Evolutionary conservation across 2,797 vertebrate genomes (phyloP).

Genomic region (Malacoraja senta): DNA sequence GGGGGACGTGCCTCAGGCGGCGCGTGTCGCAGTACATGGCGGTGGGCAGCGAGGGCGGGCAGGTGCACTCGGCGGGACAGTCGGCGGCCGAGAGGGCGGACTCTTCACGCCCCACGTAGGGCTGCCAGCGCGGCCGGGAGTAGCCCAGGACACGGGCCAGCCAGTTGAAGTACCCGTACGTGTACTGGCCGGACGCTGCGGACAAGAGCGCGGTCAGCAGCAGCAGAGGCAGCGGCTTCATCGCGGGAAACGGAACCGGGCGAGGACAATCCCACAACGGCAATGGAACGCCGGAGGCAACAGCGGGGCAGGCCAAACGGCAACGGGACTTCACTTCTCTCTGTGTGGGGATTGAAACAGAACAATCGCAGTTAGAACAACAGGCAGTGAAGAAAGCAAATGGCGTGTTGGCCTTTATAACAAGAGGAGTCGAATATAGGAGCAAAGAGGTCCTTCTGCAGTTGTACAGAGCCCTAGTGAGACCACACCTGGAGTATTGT

Average conservation of each 20-base stretch:
- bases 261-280: too few species aligned
- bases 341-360: neutral
- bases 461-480: too few species aligned
- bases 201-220: slow-evolving; percentile 55
- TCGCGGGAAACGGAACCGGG: slow-evolving; percentile 44
- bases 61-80: slow-evolving; percentile 85
- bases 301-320: neutral
- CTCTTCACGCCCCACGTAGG: neutral
- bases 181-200: slow-evolving; percentile 58
- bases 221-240: slow-evolving; percentile 64
- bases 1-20: slow-evolving; percentile 73
- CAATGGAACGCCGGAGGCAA: neutral
- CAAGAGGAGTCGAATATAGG: too few species aligned
- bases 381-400: too few species aligned
- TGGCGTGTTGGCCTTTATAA: too few species aligned
- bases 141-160: slow-evolving; percentile 61
- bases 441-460: too few species aligned
- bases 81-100: slow-evolving; percentile 53
- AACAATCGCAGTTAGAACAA: neutral
- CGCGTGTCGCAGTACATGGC: slow-evolving; percentile 92
- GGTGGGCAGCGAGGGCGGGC: slow-evolving; percentile 77
- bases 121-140: slow-evolving; percentile 42
- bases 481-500: too few species aligned
- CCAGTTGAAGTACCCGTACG: slow-evolving; percentile 70
- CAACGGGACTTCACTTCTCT: neutral